phyloP scores from a whole-genome alignment of 2,797 vertebrate species.

The Sarcoramphus papa region DNA sequence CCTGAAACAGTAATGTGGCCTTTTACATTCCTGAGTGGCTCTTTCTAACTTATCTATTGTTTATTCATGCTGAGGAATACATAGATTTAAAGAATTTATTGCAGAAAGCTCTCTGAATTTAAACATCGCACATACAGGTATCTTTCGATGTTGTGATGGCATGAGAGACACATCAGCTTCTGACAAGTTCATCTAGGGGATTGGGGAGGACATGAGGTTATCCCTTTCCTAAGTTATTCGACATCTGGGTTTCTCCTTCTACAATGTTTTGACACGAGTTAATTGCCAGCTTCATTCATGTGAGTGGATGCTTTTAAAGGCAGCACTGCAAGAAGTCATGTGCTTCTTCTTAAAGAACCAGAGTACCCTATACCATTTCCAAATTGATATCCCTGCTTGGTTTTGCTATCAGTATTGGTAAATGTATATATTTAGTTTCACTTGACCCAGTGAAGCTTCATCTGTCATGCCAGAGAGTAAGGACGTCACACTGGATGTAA shows the following conservation, averaged over 20 bases:
- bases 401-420: constrained; percentile 1
- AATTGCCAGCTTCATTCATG: constrained; percentile 63
- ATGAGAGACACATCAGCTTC: constrained; percentile 24
- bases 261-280: constrained; percentile 67
- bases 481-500: neutral
- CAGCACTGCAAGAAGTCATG: constrained; percentile 26
- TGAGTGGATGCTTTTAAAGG: constrained; percentile 49
- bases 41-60: constrained; percentile 2
- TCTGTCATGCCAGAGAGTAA: neutral
- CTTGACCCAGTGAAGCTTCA: neutral
- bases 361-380: neutral
- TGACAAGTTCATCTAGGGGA: constrained; percentile 43
- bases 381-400: constrained; percentile 1
- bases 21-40: neutral
- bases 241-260: constrained; percentile 57
- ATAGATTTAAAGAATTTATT: constrained; percentile 18
- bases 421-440: neutral
- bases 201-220: constrained; percentile 48
- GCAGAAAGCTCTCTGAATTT: constrained; percentile 18
- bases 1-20: neutral
- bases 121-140: neutral
- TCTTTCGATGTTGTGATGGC: neutral
- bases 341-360: constrained; percentile 33
- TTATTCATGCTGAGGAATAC: constrained; percentile 11
- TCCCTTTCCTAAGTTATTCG: constrained; percentile 47